Conservation (phyloP, 2,888 invertebrate genomes). For the Tenthredo livida region DNA sequence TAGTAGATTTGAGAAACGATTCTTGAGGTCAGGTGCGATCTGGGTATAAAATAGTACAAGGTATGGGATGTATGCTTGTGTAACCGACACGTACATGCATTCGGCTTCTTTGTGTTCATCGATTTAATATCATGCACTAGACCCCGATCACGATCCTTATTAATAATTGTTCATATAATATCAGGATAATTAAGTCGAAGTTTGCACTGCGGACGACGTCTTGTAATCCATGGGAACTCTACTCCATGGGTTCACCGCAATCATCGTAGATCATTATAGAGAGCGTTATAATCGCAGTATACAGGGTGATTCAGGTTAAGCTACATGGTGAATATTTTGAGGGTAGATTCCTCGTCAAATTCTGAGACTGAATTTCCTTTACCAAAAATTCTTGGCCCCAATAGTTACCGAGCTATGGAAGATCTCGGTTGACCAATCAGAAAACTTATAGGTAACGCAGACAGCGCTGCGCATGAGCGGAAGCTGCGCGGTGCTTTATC, state of each 20-base stretch:
- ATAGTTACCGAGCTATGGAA: no score
- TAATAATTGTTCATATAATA: constrained; percentile 40
- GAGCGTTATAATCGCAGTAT: constrained; percentile 2
- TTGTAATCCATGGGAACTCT: constrained; percentile 27
- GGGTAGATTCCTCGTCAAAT: no score
- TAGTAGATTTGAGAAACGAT: neutral
- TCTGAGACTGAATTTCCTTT: no score
- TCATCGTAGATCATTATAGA: constrained; percentile 40
- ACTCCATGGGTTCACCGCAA: constrained; percentile 20
- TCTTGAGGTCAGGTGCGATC: constrained; percentile 10
- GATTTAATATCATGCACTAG: neutral
- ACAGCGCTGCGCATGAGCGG: no score
- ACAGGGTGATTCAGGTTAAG: neutral
- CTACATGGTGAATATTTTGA: no score
- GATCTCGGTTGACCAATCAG: no score
- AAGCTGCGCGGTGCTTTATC: no score
- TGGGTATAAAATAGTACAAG: neutral
- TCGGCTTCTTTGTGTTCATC: neutral
- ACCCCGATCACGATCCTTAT: constrained; percentile 20
- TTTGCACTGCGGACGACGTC: constrained; percentile 30
- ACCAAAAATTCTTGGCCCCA: no score
- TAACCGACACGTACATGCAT: neutral
- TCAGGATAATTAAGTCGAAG: constrained; percentile 41
- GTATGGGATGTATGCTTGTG: neutral
- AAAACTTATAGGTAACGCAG: no score